Percentiles rank a stretch among this genome's conserved stretches.
Evolutionary conservation across 2,888 invertebrate species (phyloP).

Genomic region (Metalampra italica): DNA sequence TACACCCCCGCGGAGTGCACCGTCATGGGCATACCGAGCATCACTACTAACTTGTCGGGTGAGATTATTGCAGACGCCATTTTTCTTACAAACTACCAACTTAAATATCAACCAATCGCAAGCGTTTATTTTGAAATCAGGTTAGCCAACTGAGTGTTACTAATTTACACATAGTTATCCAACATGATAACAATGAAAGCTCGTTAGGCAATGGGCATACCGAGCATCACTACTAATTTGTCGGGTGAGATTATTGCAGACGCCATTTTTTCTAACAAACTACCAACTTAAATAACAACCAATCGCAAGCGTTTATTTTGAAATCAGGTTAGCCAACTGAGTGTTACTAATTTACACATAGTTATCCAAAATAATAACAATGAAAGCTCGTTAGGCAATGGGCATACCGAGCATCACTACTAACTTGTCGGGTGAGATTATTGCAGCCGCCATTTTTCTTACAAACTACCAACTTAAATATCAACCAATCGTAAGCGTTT

Average conservation of each 20-base stretch:
- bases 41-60: conserved; percentile 98
- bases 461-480: not conserved
- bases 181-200: too few species aligned
- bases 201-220: conserved; percentile 99
- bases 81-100: not conserved
- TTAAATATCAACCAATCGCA: not conserved
- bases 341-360: too few species aligned
- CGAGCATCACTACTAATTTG: conserved; percentile 97
- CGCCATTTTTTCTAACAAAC: not conserved
- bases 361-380: too few species aligned
- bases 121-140: too few species aligned
- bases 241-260: conserved; percentile 81
- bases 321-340: too few species aligned
- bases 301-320: not conserved
- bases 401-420: conserved; percentile 99
- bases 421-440: conserved; percentile 88
- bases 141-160: too few species aligned
- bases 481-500: not conserved
- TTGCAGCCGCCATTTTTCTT: not conserved
- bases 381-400: too few species aligned
- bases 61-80: conserved; percentile 14
- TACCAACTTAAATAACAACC: not conserved
- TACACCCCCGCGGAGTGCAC: conserved; percentile 99
- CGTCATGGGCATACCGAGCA: conserved; percentile 99
- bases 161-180: too few species aligned